Evolutionary conservation across 2,888 invertebrate species (phyloP).

Genomic region (Catocala fraxini): DNA sequence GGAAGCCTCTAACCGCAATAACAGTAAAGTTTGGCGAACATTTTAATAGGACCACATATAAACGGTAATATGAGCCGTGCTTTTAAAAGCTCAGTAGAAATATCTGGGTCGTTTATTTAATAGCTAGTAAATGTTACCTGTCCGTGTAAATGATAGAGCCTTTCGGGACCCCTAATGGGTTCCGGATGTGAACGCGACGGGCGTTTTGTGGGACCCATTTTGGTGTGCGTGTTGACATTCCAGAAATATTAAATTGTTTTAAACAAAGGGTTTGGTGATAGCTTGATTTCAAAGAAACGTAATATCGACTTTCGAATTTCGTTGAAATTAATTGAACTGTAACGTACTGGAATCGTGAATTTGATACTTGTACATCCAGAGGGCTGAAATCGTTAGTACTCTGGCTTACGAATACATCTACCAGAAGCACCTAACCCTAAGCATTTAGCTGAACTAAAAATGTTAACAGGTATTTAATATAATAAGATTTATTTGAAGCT

Average conservation of each 20-base stretch:
- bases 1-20: slow-evolving; percentile 7
- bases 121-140: slow-evolving; percentile 42
- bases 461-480: too few relatives aligned
- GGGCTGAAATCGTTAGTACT: too few relatives aligned
- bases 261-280: neutral
- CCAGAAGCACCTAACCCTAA: too few relatives aligned
- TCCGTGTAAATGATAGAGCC: slow-evolving; percentile 29
- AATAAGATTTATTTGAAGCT: too few relatives aligned
- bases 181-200: slow-evolving; percentile 21
- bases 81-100: slow-evolving; percentile 24
- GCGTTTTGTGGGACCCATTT: slow-evolving; percentile 17
- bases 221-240: slow-evolving; percentile 7
- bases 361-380: too few relatives aligned
- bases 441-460: too few relatives aligned
- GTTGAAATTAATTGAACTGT: too few relatives aligned
- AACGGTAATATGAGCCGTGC: slow-evolving; percentile 22
- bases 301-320: too few relatives aligned
- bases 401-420: too few relatives aligned
- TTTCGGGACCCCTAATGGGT: slow-evolving; percentile 34
- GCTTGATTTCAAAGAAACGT: too few relatives aligned
- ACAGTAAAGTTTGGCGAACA: slow-evolving; percentile 19
- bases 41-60: slow-evolving; percentile 32
- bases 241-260: slow-evolving; percentile 11
- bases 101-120: slow-evolving; percentile 41
- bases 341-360: too few relatives aligned